These are phyloP conservation scores for Centroberyx gerrardi DNA, from an alignment of 2,797 vertebrate species.

Conservation along the genomic window DNA sequence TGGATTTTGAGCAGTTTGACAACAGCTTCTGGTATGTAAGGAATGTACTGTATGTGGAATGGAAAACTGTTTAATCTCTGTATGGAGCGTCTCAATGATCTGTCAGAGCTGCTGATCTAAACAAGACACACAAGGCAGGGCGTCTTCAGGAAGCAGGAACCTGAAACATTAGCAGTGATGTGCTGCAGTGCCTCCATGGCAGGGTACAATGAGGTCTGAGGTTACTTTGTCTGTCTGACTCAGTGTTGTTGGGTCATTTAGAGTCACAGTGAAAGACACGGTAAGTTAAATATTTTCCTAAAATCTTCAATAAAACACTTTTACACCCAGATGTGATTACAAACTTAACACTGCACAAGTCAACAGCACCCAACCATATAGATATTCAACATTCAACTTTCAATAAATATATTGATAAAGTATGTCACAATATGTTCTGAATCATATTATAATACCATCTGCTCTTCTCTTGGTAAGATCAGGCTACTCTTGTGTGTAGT, in stretches of 20 bases:
- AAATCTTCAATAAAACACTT: conserved; percentile 16
- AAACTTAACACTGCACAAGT: conserved; percentile 48
- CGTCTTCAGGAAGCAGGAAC: too few relatives aligned
- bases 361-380: conserved; percentile 29
- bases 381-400: conserved; percentile 54
- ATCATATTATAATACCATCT: conserved; percentile 23
- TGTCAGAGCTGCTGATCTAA: background rate
- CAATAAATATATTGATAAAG: conserved; percentile 59
- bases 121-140: conserved; percentile 14
- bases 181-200: background rate
- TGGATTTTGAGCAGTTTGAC: background rate
- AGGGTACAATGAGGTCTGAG: conserved; percentile 4
- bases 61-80: background rate
- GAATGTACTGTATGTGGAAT: background rate
- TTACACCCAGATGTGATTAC: conserved; percentile 22
- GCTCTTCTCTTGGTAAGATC: conserved; percentile 13
- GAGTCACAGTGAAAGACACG: conserved; percentile 58
- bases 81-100: background rate
- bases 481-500: conserved; percentile 10
- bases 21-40: background rate
- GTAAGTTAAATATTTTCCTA: conserved; percentile 14
- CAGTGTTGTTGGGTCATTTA: conserved; percentile 15
- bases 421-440: conserved; percentile 25
- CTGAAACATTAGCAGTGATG: background rate
- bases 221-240: conserved; percentile 12